Conservation (phyloP, 2,113 vertebrate genomes). For the Vimba vimba region DNA sequence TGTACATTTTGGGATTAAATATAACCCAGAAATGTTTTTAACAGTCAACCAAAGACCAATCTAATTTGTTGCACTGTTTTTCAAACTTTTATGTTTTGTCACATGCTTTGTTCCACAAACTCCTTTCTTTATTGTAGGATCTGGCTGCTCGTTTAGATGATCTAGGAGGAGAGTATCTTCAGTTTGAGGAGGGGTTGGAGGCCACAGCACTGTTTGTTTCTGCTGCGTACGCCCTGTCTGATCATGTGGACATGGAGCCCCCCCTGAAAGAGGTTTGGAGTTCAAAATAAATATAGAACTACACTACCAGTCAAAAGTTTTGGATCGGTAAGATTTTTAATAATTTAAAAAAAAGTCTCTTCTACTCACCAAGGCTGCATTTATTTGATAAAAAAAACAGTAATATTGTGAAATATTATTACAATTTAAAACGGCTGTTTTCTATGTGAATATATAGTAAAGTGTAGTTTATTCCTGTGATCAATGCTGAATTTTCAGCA, state of each 20-base stretch:
- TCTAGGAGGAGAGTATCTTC: conserved; percentile 92
- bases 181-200: conserved; percentile 98
- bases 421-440: too few species aligned
- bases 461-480: too few species aligned
- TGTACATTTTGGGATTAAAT: too few species aligned
- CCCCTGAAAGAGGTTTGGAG: conserved; percentile 89
- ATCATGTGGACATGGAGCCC: conserved; percentile 91
- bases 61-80: not conserved
- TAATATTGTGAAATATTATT: too few species aligned
- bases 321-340: too few species aligned
- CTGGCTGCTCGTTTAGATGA: conserved; percentile 96
- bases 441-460: too few species aligned
- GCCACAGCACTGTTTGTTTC: conserved; percentile 91
- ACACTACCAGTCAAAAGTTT: too few species aligned
- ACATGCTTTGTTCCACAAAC: not conserved
- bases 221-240: conserved; percentile 91
- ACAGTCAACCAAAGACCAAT: not conserved
- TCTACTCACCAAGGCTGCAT: too few species aligned
- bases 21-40: not conserved
- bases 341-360: too few species aligned
- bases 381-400: too few species aligned
- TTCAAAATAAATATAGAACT: not conserved
- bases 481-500: too few species aligned
- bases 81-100: not conserved
- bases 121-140: conserved; percentile 76